Base-by-base conservation (phyloP, 2,113 vertebrate species). In the Cololabis saira region DNA sequence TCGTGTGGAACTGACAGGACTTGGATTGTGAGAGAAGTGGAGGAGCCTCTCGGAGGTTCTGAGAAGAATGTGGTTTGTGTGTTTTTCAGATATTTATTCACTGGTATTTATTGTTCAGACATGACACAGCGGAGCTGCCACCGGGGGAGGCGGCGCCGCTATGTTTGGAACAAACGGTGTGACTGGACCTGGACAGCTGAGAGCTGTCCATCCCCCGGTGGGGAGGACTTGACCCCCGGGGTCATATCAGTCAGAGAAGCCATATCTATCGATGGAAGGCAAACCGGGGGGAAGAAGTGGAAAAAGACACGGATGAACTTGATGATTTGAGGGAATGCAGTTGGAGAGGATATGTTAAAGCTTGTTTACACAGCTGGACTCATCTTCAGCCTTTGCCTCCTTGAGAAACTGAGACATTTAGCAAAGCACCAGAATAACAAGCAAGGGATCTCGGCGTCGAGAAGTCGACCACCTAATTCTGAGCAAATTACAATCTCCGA, bases 41-140 rank as follows among this genome's bases (percentile, higher is more conserved):
- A 27, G 27, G 71, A 61, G 48, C 48, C 66, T 63, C 55, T 78
- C 41, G 2, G 74, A 64, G 66, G 70, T 57, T 78, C 66, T 49
- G n/a, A 45, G 27, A 14, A 18, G 42, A 74, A 24, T 11, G n/a
- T 17, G 40, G 43, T 78, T 59, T 43, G 53, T 72, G 60, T 72
- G 60, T 82, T 74, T 80, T 67, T 71, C 61, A 75, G 75, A 57
- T 91, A 91, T 92, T 92, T 92, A 87, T 92, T 90, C 79, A 54
- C 60, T 80, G 83, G 59, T 90, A 90, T 90, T 90, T 92, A 88
- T 88, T 87, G 78, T 74, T 44, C 44, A 71, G 74, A 82, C 72
- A 50, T 56, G 78, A 79, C 74, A 63, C 57, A 52, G 60, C 43
- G 69, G 73, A 59, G 24, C 24, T 45, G 78, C 63, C 81, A 69